Base-by-base conservation (phyloP, 1,140 invertebrate species). In the Ridgeia piscesae region DNA sequence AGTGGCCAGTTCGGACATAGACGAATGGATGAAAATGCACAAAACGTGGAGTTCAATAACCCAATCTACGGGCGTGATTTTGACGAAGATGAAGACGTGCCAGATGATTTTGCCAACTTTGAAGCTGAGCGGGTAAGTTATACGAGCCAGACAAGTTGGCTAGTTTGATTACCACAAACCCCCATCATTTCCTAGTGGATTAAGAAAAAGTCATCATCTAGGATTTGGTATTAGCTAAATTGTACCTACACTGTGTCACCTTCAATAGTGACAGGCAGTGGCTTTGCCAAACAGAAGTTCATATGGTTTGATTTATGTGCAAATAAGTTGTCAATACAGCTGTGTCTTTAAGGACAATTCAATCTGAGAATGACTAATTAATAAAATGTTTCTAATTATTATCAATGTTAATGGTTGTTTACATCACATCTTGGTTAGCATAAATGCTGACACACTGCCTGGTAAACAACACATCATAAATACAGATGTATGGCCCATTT, bases 41-140 rank as follows among this genome's bases (percentile, higher is more conserved):
- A n/a, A n/a, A 96, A 96, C 92, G 97, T 98, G 94, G 98, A 98
- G 96, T 98, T 98, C 92, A 97, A 96, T 94, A 98, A 98, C 96
- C 98, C 98, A 21, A 98, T 98, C 96, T 98, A 98, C 95, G 96
- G 98, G 92, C 97, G 97, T 92, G 97, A 97, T 94, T 96, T 97
- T 27, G 94, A 93, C 88, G 97, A 97, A 48, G 97, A 97, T 94
- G 96, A 96, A 88, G 92, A 93, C 48, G 34, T 90, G 33, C 35
- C 34, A 42, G 91, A 91, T 27, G 89, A 42, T 21, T 90, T 90
- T 58, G 33, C 91, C 14, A 90, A 34, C 91, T 91, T 91, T 58
- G 91, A 91, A 33, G 11, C 33, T 35, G 91, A 91, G 27, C 33
- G 50, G 31, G 89, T 90, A 2, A 90, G 35, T 35, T n/a, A 35